Evolutionary conservation across 2,113 vertebrate genomes (phyloP).

Genomic region (Dicentrarchus labrax): DNA sequence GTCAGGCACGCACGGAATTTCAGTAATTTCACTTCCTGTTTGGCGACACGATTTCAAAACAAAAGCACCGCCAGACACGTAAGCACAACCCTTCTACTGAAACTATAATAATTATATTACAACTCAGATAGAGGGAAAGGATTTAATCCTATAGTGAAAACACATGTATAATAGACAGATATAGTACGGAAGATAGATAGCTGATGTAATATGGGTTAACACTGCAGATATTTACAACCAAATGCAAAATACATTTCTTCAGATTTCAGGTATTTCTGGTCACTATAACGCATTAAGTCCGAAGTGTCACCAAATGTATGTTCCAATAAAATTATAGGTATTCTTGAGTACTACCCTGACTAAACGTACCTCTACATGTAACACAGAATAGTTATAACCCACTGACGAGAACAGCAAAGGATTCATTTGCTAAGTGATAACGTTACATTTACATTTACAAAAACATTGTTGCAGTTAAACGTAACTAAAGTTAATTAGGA

Average conservation of each 20-base stretch:
- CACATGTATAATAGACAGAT: background rate
- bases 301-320: background rate
- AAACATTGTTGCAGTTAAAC: background rate
- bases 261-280: no score
- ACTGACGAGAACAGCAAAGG: background rate
- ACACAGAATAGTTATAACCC: background rate
- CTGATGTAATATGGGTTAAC: background rate
- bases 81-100: background rate
- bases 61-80: conserved; percentile 58
- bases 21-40: conserved; percentile 62
- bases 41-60: conserved; percentile 64
- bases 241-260: background rate
- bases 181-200: background rate
- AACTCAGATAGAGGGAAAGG: background rate
- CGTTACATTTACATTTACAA: background rate
- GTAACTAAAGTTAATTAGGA: background rate
- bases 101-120: no score
- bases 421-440: background rate
- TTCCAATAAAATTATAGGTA: background rate
- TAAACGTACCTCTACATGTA: background rate
- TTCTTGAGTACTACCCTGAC: background rate
- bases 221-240: background rate
- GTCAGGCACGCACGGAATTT: conserved; percentile 43
- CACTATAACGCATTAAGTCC: background rate
- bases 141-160: background rate